These are phyloP conservation scores for Sarcoramphus papa DNA, from an alignment of 2,797 vertebrate genomes.

Conservation along the genomic window DNA sequence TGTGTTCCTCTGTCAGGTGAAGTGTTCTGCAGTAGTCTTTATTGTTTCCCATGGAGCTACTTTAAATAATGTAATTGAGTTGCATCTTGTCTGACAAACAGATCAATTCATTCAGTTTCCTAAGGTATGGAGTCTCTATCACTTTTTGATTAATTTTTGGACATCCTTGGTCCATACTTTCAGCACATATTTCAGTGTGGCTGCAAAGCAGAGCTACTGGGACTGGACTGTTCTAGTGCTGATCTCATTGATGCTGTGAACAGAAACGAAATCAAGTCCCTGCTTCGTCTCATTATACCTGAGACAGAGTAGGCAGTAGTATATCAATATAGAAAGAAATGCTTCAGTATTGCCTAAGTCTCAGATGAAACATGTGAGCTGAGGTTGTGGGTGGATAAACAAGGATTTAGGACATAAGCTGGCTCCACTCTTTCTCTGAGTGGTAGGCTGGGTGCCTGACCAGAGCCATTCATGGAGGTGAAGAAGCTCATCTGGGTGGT, in stretches of 20 bases:
- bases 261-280: neutral
- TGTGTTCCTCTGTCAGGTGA: neutral
- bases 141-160: neutral
- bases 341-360: neutral
- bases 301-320: neutral
- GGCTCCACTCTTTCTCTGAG: neutral
- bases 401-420: neutral
- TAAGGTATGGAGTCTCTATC: neutral
- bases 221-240: neutral
- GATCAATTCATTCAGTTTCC: neutral
- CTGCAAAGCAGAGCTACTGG: neutral
- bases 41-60: neutral
- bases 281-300: neutral
- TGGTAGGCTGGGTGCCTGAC: neutral
- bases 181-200: neutral
- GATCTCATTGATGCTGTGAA: neutral
- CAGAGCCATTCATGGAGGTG: neutral
- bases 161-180: neutral
- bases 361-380: neutral
- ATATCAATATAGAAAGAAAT: neutral
- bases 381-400: neutral
- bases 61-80: neutral
- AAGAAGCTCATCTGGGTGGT: neutral
- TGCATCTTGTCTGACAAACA: neutral
- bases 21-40: neutral